phyloP scores from a whole-genome alignment of 2,797 vertebrate genomes.

The Halcyon chelicuti region DNA sequence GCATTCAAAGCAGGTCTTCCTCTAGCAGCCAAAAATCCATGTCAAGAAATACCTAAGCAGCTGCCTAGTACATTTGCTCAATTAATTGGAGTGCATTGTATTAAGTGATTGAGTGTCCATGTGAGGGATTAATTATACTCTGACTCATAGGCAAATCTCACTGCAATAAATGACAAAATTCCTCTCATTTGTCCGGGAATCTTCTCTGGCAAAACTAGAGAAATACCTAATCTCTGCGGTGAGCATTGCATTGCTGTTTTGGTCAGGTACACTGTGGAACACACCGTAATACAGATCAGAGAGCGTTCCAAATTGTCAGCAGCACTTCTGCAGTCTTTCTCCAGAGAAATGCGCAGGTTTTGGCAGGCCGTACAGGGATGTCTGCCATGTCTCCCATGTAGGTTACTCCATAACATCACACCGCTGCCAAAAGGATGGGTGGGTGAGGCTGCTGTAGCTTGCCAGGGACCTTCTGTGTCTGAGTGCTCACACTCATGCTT shows the following conservation, averaged over 20 bases:
- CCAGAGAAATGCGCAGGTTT: background rate
- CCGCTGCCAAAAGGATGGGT: background rate
- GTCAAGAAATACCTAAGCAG: background rate
- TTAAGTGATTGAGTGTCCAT: background rate
- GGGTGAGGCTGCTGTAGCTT: background rate
- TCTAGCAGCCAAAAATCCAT: background rate
- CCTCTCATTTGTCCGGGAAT: background rate
- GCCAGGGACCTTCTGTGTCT: background rate
- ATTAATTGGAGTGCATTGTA: background rate
- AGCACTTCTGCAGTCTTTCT: background rate
- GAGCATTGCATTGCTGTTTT: background rate
- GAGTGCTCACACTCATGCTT: background rate
- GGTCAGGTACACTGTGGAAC: background rate
- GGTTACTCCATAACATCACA: background rate
- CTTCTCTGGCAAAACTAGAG: background rate
- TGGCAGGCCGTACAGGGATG: background rate
- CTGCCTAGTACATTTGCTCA: background rate
- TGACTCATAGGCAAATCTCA: background rate
- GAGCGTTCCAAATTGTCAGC: background rate
- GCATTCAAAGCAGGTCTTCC: background rate
- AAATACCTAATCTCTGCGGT: background rate
- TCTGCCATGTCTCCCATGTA: background rate
- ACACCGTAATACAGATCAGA: accelerated
- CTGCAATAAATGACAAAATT: background rate
- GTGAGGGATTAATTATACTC: background rate